These are phyloP conservation scores for Motacilla alba DNA, from an alignment of 2,113 vertebrate genomes.

Conservation along the genomic window DNA sequence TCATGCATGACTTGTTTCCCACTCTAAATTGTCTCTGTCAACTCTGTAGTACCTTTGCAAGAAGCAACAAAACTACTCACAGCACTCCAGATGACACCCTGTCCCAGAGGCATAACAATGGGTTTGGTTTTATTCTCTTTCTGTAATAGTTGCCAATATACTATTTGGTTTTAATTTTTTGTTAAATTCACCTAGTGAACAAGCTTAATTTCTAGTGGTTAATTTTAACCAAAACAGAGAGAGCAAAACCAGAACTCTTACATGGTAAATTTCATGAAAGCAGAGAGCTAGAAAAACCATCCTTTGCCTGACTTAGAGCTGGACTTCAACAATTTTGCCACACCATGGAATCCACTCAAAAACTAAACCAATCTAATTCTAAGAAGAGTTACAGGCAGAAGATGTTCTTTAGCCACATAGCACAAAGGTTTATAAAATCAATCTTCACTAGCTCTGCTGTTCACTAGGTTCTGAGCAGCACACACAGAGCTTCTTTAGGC, in stretches of 20 bases:
- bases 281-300: neutral
- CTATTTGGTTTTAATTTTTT: neutral
- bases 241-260: neutral
- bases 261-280: neutral
- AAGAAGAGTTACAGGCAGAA: neutral
- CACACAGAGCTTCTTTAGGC: neutral
- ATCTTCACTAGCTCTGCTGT: neutral
- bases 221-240: neutral
- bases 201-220: neutral
- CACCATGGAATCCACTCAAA: neutral
- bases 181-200: neutral
- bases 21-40: neutral
- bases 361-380: neutral
- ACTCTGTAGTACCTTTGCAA: neutral
- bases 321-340: neutral
- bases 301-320: neutral
- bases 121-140: neutral
- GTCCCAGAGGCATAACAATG: neutral
- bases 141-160: neutral
- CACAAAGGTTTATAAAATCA: neutral
- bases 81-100: neutral
- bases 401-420: neutral
- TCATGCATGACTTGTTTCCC: neutral
- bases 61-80: neutral
- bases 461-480: neutral